Evolutionary conservation across 2,797 vertebrate species (phyloP), one percentile per base, ranked within the genome.

Genomic region (Hyperoplus lanceolatus): DNA sequence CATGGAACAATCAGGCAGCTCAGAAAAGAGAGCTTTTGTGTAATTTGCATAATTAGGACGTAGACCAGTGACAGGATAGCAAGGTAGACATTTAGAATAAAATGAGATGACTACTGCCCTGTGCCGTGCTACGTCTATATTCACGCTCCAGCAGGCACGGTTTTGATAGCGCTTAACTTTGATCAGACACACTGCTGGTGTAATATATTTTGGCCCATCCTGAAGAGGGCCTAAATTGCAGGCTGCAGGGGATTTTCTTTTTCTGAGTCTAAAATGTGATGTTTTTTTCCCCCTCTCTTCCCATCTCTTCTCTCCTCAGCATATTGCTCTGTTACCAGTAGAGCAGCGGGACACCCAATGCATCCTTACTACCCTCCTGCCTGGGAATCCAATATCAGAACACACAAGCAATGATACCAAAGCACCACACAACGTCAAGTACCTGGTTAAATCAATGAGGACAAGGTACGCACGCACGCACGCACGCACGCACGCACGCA

Each of bases 11-110:
- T 79, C 75, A 75, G 63, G 43, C 62, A 61, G 57, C 65, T 71
- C 14, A 0, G 8, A 45, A 29, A 77, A 80, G 46, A 15, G 65
- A 41, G 39, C 58, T 62, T 63, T 71, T 83, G 60, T 48, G 41
- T 67, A 18, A 86, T 83, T 83, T 79, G 39, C 80, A 83, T 89
- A 89, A 90, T 89, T 72, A 81, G 61, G 57, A 79, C 80, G 75
- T 60, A 74, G 71, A 60, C 69, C 79, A 54, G 77, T 4, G 1
- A 62, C 29, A 62, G 63, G 64, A 51, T 45, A n/a, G 46, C 3
- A 8, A 76, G 73, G 79, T 82, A 62, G 81, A 77, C 63, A 63
- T 80, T 84, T 73, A 66, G 77, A 77, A 29, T 29, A 29, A 79
- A 83, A 80, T 79, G 41, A 80, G 77, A 76, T 53, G 42, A 60